These are phyloP conservation scores for Eumacrocentrus americanus DNA, from an alignment of 2,888 invertebrate species.

Conservation along the genomic window DNA sequence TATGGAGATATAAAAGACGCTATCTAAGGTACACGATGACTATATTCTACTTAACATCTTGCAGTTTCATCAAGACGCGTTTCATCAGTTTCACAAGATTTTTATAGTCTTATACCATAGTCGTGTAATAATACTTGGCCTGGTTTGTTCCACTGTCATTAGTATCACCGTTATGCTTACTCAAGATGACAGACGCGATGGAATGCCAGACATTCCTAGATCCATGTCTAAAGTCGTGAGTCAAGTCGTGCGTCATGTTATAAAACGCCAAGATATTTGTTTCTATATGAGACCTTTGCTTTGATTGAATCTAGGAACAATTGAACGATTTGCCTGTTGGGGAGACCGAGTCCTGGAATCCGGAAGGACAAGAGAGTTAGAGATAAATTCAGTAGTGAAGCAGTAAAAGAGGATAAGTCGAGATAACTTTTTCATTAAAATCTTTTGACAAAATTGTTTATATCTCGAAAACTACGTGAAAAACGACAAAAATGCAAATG, in stretches of 20 bases:
- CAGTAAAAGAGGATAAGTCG: no score
- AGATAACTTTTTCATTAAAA: no score
- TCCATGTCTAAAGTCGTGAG: not conserved
- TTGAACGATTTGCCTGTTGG: not conserved
- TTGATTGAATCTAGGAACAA: no score
- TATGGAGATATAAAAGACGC: no score
- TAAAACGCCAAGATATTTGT: not conserved
- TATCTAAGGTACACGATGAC: not conserved
- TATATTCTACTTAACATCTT: not conserved
- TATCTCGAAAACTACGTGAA: no score
- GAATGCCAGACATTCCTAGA: conserved; percentile 4
- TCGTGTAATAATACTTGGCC: no score
- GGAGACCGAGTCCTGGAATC: not conserved
- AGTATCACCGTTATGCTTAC: conserved; percentile 15
- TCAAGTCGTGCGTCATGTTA: not conserved
- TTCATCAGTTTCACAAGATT: not conserved
- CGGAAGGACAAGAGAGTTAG: not conserved
- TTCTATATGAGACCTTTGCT: no score
- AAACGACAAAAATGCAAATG: no score
- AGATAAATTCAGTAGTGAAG: conserved; percentile 3
- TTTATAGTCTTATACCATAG: not conserved
- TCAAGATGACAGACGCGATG: conserved; percentile 8
- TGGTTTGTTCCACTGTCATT: conserved; percentile 7
- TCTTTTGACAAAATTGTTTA: no score
- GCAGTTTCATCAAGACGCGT: not conserved